These are phyloP conservation scores for Zapornia atra DNA, from an alignment of 2,113 vertebrate species.

Conservation along the genomic window DNA sequence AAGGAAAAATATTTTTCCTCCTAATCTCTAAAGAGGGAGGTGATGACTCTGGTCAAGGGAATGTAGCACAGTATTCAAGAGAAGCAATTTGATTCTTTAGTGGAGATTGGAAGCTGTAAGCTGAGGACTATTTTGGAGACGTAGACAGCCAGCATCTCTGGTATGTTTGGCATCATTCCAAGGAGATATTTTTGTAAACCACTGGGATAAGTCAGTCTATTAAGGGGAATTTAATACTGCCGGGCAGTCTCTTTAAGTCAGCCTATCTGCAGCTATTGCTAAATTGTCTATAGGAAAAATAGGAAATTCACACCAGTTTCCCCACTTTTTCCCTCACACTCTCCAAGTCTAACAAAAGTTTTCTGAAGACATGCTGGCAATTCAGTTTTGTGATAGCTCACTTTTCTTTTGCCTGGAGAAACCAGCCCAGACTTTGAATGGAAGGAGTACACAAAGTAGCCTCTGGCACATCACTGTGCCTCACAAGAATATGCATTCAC, in stretches of 20 bases:
- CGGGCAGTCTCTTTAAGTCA: neutral
- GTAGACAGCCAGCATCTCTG: neutral
- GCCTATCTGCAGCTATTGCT: neutral
- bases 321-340: neutral
- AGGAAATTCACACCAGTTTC: neutral
- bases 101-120: neutral
- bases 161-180: conserved; percentile 5
- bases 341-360: neutral
- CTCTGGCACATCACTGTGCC: neutral
- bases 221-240: neutral
- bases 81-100: neutral
- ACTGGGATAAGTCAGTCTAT: neutral
- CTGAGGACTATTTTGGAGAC: neutral
- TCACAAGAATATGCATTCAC: neutral
- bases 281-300: neutral
- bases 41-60: neutral
- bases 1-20: neutral
- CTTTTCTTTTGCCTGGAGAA: neutral
- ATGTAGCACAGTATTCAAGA: neutral
- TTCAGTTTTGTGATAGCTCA: neutral
- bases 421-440: neutral
- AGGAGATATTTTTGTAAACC: conserved; percentile 48
- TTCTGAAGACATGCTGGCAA: neutral
- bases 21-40: rapidly evolving
- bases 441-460: neutral